Conservation (phyloP, 2,797 vertebrate genomes). For the Sandelia bainsii region DNA sequence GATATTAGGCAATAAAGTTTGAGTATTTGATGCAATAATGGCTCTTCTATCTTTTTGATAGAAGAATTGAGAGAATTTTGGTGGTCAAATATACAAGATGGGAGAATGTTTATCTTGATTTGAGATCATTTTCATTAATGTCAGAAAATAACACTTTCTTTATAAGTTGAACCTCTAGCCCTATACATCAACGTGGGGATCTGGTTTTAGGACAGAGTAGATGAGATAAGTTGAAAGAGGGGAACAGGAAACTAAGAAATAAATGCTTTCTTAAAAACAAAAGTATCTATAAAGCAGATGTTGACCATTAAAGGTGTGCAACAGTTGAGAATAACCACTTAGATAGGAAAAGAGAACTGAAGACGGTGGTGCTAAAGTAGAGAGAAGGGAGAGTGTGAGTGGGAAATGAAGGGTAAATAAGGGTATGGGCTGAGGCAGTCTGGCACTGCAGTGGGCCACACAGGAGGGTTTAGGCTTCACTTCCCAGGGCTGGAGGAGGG, state of each 20-base stretch:
- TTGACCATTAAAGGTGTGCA: constrained; percentile 27
- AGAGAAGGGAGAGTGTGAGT: constrained; percentile 11
- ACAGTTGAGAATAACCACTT: constrained; percentile 11
- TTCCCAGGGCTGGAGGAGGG: constrained; percentile 1
- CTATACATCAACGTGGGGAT: constrained; percentile 52
- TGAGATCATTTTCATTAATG: constrained; percentile 40
- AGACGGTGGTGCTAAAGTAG: constrained; percentile 18
- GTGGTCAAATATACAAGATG: constrained; percentile 2
- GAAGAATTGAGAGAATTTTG: constrained; percentile 4
- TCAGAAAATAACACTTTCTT: constrained; percentile 55
- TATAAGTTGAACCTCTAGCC: constrained; percentile 56
- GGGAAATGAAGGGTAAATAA: constrained; percentile 43
- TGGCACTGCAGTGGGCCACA: constrained; percentile 64
- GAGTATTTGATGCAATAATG: neutral
- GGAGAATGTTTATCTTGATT: constrained; percentile 31
- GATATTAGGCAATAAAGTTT: neutral
- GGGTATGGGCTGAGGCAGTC: constrained; percentile 52
- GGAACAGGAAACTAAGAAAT: constrained; percentile 13
- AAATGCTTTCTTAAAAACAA: constrained; percentile 21
- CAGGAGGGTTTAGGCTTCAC: constrained; percentile 41
- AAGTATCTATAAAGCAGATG: constrained; percentile 20
- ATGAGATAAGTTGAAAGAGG: constrained; percentile 25
- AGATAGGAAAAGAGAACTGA: constrained; percentile 32
- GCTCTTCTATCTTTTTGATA: neutral
- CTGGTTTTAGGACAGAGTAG: constrained; percentile 65